Conservation (phyloP, 2,797 vertebrate species). For the Lithobates sylvaticus region DNA sequence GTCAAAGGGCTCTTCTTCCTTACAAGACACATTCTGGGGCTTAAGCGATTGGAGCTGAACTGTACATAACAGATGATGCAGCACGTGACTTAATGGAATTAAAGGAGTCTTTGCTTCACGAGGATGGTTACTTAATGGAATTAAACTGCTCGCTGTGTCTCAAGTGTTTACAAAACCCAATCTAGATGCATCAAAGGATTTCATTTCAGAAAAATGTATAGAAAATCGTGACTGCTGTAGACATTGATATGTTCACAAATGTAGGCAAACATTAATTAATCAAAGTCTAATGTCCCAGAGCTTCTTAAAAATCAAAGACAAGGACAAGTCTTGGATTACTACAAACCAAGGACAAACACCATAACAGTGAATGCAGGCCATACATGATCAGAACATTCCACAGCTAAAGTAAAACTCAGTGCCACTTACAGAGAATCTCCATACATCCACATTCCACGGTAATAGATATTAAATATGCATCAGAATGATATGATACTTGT, state of each 20-base stretch:
- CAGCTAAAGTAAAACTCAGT: too few species aligned
- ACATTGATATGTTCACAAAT: background rate
- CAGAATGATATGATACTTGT: background rate
- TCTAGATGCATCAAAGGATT: conserved; percentile 4
- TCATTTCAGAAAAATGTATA: background rate
- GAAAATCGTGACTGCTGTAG: background rate
- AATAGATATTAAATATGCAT: background rate
- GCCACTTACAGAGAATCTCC: background rate
- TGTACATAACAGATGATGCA: conserved; percentile 32
- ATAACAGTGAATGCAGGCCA: background rate
- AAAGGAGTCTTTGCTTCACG: background rate
- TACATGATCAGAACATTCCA: background rate
- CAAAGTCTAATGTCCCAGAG: background rate
- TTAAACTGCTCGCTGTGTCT: conserved; percentile 30
- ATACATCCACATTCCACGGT: background rate
- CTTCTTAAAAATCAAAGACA: background rate
- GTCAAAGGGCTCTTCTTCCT: conserved; percentile 73
- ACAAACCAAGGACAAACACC: background rate
- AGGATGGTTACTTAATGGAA: conserved; percentile 42
- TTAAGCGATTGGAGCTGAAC: conserved; percentile 58
- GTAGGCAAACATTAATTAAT: background rate
- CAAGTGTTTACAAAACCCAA: conserved; percentile 11
- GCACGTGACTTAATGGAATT: conserved; percentile 19
- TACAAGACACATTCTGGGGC: conserved; percentile 32
- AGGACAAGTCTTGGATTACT: background rate